These are phyloP conservation scores for Euzophera pinguis DNA, from an alignment of 2,888 invertebrate genomes.

Conservation along the genomic window DNA sequence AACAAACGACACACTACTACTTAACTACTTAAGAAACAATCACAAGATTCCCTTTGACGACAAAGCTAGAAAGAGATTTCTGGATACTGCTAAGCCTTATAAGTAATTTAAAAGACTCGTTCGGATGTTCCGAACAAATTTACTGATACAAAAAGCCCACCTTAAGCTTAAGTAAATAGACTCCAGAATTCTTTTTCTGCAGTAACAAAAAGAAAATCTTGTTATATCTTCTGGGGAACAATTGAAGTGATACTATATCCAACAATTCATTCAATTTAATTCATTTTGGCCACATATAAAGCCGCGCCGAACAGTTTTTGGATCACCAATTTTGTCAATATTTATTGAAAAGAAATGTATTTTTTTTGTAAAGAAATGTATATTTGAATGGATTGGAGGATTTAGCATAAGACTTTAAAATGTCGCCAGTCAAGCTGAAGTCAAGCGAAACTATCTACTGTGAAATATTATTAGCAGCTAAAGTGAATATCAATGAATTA, in stretches of 20 bases:
- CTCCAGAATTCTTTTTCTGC: slow-evolving; percentile 25
- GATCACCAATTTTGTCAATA: no score
- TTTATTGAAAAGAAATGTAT: no score
- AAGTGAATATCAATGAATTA: not conserved
- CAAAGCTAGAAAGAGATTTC: slow-evolving; percentile 14
- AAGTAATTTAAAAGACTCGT: slow-evolving; percentile 7
- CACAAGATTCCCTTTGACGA: slow-evolving; percentile 24
- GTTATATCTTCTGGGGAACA: slow-evolving; percentile 9
- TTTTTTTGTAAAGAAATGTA: not conserved
- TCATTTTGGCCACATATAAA: not conserved
- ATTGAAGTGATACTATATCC: slow-evolving; percentile 17
- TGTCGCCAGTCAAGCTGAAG: slow-evolving; percentile 51
- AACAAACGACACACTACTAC: slow-evolving; percentile 16
- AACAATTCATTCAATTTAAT: not conserved
- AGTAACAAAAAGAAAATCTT: slow-evolving; percentile 32
- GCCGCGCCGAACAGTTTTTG: no score
- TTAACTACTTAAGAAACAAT: slow-evolving; percentile 22
- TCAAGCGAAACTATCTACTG: slow-evolving; percentile 27
- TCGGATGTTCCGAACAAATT: not conserved
- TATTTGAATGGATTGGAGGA: not conserved
- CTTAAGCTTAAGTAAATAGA: not conserved
- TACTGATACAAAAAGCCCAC: not conserved
- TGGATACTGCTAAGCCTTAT: not conserved
- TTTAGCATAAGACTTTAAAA: slow-evolving; percentile 32
- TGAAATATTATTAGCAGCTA: not conserved